Base-by-base conservation (phyloP, 2,888 invertebrate species). In the Chaetogeoica ovagalla region DNA sequence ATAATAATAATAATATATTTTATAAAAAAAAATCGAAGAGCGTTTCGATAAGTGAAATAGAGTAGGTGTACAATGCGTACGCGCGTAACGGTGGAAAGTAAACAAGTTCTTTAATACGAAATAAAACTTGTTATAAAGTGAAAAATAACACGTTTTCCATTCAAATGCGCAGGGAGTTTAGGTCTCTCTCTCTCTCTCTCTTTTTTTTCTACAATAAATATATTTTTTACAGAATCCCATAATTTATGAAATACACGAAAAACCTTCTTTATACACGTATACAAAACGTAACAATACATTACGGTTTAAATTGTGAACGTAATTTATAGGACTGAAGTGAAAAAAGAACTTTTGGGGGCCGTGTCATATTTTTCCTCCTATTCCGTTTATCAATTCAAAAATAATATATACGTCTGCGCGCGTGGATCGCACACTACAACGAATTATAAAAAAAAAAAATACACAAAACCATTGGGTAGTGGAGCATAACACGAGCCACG, bases 311-410 rank as follows among this genome's bases (percentile, higher is more conserved):
- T 63, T 55, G 73, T 63, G 37, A 73, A 63, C n/a, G 52, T 73
- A 73, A 73, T 73, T 73, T 73, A 73, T 73, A 37, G 73, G 37
- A 55, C 48, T 15, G 19, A 30, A 52, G 48, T 62, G 62, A 52
- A 60, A 72, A 72, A 72, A 72, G 11, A 48, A 60, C 23, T 60
- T 60, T 60, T 9, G 11, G 48, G 2, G 17, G 23, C 19, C 60
- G 8, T 72, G 60, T 60, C 60, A 72, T 19, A 72, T 72, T 72
- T 60, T 72, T 7, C 23, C 23, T 11, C 23, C 48, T 60, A 43
- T 7, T 72, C 43, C 43, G 43, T 72, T 60, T 43, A 72, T 72
- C 72, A 72, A 72, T 72, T 72, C 60, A 48, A 72, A 72, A 48
- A 72, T 48, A 48, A 48, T 48, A 21, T 55, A 69, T 23, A 9